Evolutionary conservation across 1,140 invertebrate species (phyloP).

Genomic region (Subanguina moxae): DNA sequence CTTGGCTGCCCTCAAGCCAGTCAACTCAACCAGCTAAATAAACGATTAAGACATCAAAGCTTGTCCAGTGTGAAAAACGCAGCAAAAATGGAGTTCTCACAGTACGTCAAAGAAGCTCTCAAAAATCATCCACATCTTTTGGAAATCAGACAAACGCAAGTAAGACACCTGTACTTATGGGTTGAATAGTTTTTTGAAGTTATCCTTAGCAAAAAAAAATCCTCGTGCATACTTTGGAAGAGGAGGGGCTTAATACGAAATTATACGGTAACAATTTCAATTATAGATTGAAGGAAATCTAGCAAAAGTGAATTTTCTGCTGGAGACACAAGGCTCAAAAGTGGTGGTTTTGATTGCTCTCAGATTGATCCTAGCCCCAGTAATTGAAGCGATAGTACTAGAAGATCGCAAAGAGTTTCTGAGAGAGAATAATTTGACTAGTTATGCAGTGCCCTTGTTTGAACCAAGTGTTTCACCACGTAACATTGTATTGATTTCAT

Average conservation of each 20-base stretch:
- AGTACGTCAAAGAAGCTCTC: constrained; percentile 16
- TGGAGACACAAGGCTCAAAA: not conserved
- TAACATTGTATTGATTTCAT: constrained; percentile 43
- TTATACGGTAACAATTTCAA: too few species aligned
- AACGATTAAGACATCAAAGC: constrained; percentile 16
- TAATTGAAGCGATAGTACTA: constrained; percentile 46
- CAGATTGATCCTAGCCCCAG: constrained; percentile 42
- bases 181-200: too few species aligned
- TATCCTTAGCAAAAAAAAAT: too few species aligned
- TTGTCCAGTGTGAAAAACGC: constrained; percentile 19
- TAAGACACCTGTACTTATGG: too few species aligned
- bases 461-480: constrained; percentile 42
- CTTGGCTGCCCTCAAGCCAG: constrained; percentile 7
- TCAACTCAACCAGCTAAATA: not conserved
- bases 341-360: constrained; percentile 34
- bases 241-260: too few species aligned
- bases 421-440: constrained; percentile 22
- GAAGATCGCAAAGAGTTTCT: constrained; percentile 39
- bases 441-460: constrained; percentile 35
- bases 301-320: not conserved
- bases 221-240: too few species aligned
- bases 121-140: too few species aligned
- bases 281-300: not conserved
- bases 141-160: too few species aligned
- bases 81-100: constrained; percentile 32